Evolutionary conservation across 2,888 invertebrate genomes (phyloP), one percentile per base, ranked within the genome.

Genomic region (Polymixis flavicincta): DNA sequence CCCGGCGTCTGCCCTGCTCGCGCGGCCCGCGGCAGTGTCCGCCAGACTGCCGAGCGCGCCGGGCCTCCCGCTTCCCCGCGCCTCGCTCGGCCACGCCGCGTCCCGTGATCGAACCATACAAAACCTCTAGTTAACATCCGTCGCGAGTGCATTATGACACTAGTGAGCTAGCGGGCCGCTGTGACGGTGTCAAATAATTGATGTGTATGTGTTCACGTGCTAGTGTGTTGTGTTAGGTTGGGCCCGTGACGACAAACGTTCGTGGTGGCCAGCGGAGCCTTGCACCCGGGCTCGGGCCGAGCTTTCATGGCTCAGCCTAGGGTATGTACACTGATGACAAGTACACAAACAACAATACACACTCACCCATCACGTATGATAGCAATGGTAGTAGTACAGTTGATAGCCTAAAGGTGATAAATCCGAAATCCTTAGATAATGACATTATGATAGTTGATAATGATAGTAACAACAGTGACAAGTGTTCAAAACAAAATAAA

Each of bases 261-360:
- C 96, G 96, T 95, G 95, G 96, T 96, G 96, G 96, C 96, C 95
- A 96, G 96, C 94, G 96, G 96, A 95, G 95, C 96, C 93, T 93
- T 96, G 94, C 96, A 95, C 96, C 96, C 96, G 94, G 96, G 95
- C 96, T 97, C 97, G 97, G 97, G 97, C 97, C 97, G 97, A 97
- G 97, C 97, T 97, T 98, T 97, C 97, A 98, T 98, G 98, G 98
- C 98, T 97, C 98, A 98, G 97, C 98, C 98, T 97, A 98, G 98
- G 98, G 98, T 98, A 98, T 97, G 98, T 97, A 95, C 94, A 86
- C 78, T 64, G 84, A 82, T 83, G 83, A 87, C 75, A 82, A 77
- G 74, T 69, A 78, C 80, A 81, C 81, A 76, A 80, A 88, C 87
- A 87, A 85, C 88, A 86, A 84, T 81, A 88, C 84, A 82, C 79